These are phyloP conservation scores for Agapornis roseicollis DNA, from an alignment of 2,113 vertebrate genomes.

Conservation along the genomic window DNA sequence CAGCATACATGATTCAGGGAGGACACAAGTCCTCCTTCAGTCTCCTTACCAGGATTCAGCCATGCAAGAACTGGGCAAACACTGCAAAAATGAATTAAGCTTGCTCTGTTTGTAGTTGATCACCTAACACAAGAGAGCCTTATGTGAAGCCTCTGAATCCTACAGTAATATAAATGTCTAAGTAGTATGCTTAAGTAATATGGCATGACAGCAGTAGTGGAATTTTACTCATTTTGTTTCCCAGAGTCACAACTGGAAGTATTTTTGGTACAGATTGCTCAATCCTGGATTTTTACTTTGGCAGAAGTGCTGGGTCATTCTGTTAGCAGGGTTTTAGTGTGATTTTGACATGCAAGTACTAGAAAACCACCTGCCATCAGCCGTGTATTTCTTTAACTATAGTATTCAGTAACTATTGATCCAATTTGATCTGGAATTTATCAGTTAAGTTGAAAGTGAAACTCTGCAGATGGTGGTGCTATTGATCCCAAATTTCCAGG, in stretches of 20 bases:
- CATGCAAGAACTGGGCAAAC: neutral
- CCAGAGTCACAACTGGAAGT: slow-evolving; percentile 5
- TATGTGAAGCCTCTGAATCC: neutral
- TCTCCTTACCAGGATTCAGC: neutral
- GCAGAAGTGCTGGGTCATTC: neutral
- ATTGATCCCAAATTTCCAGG: neutral
- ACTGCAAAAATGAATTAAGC: neutral
- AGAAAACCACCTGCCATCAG: neutral
- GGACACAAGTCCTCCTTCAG: slow-evolving; percentile 40
- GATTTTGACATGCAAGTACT: neutral
- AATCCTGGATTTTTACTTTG: neutral
- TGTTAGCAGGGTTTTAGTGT: neutral
- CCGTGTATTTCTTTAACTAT: neutral
- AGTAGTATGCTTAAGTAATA: neutral
- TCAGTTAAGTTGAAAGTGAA: neutral
- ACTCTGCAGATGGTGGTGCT: neutral
- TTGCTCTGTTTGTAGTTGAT: neutral
- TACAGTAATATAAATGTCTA: neutral
- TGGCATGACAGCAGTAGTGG: neutral
- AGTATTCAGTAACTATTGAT: neutral
- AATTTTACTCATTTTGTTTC: slow-evolving; percentile 22
- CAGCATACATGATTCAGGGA: neutral
- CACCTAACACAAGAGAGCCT: slow-evolving; percentile 17
- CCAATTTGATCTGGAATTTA: neutral
- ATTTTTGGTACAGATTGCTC: neutral